Evolutionary conservation across 1,140 invertebrate genomes (phyloP).

Genomic region (Pseudomyrmex cubaensis): DNA sequence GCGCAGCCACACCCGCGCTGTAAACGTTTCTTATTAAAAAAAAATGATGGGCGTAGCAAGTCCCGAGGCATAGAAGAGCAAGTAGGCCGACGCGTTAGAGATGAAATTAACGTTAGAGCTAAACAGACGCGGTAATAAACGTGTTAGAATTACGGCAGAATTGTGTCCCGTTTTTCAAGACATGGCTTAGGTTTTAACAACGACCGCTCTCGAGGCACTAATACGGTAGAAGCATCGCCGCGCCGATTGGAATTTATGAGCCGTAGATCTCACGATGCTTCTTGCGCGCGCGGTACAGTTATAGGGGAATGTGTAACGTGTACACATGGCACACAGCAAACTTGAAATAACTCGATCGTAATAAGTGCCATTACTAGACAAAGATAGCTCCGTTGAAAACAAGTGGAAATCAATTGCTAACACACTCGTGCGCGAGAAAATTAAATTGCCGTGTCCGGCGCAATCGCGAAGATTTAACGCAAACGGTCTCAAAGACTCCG

Average conservation of each 20-base stretch:
- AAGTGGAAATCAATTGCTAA: constrained; percentile 29
- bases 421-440: background rate
- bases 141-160: constrained; percentile 67
- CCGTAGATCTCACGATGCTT: constrained; percentile 34
- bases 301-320: constrained; percentile 46
- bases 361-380: constrained; percentile 36
- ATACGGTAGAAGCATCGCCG: constrained; percentile 47
- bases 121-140: constrained; percentile 64
- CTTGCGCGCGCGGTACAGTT: constrained; percentile 32
- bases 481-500: background rate
- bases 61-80: constrained; percentile 31
- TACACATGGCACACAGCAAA: background rate
- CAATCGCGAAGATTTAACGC: constrained; percentile 31
- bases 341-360: constrained; percentile 26
- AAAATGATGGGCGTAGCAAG: constrained; percentile 35
- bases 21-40: constrained; percentile 44
- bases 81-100: constrained; percentile 44
- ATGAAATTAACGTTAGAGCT: constrained; percentile 48
- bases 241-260: constrained; percentile 68
- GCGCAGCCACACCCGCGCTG: background rate
- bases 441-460: constrained; percentile 18
- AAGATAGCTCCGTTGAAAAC: constrained; percentile 6
- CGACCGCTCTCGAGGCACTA: constrained; percentile 29
- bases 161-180: constrained; percentile 62
- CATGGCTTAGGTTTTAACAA: constrained; percentile 68